Conservation (phyloP, 2,888 invertebrate genomes). For the Lutraria lutraria region DNA sequence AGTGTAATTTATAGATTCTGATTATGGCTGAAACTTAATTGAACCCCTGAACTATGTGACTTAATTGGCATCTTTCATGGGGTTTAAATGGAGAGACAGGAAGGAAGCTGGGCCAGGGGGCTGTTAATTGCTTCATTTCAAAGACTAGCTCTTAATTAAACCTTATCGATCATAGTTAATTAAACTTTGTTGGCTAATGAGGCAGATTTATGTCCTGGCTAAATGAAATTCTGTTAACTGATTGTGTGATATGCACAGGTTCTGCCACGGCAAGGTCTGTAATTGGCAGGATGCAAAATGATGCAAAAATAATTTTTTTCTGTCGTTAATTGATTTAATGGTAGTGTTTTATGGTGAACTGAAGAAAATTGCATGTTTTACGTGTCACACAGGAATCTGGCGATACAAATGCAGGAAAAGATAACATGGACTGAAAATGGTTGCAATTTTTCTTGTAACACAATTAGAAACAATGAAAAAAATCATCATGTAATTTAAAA, state of each 20-base stretch:
- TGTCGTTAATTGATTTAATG: conserved; percentile 47
- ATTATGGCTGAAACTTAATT: conserved; percentile 59
- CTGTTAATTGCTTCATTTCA: conserved; percentile 72
- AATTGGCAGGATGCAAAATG: conserved; percentile 44
- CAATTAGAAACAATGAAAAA: conserved; percentile 17
- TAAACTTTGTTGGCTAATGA: conserved; percentile 61
- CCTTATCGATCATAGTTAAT: conserved; percentile 70
- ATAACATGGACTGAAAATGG: neutral
- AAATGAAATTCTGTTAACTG: conserved; percentile 40
- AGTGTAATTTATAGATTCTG: conserved; percentile 48
- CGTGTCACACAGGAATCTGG: conserved; percentile 1
- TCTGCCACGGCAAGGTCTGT: conserved; percentile 33
- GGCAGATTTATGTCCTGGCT: conserved; percentile 56
- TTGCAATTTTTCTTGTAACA: neutral
- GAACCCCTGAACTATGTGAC: conserved; percentile 65
- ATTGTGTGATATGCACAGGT: conserved; percentile 44
- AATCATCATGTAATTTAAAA: neutral
- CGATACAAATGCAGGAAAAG: conserved; percentile 8
- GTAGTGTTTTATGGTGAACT: conserved; percentile 39
- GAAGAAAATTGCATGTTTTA: conserved; percentile 44
- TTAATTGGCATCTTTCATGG: conserved; percentile 69
- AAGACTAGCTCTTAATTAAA: conserved; percentile 70
- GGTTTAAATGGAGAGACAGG: conserved; percentile 70
- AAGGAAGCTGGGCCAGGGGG: conserved; percentile 66
- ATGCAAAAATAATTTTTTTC: conserved; percentile 42